A percentile compares a stretch with the other conserved stretches of the same genome.
These are phyloP conservation scores for Tapirus terrestris DNA, from an alignment of 2,113 vertebrate genomes.

Conservation along the genomic window DNA sequence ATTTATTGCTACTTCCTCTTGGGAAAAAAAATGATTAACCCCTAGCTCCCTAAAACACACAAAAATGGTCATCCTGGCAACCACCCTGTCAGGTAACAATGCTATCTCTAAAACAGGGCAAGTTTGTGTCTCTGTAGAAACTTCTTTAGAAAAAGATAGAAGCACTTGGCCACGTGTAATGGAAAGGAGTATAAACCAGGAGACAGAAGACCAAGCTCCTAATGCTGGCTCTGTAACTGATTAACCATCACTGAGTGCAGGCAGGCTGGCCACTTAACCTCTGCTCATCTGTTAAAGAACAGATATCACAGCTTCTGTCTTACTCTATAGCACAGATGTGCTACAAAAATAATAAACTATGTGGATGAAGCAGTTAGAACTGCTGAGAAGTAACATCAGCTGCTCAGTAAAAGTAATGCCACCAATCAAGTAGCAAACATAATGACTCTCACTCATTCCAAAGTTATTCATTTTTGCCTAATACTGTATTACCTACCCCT, in stretches of 20 bases:
- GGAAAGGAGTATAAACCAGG: background rate
- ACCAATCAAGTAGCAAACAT: background rate
- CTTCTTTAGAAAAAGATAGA: background rate
- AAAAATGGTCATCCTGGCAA: background rate
- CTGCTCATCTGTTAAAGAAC: conserved; percentile 43
- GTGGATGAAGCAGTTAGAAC: background rate
- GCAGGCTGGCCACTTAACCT: conserved; percentile 17
- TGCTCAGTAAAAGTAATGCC: background rate
- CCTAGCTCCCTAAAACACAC: conserved; percentile 33
- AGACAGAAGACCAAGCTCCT: conserved; percentile 22
- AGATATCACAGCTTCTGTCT: background rate
- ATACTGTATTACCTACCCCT: background rate
- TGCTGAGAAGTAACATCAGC: background rate
- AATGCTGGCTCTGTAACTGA: conserved; percentile 62
- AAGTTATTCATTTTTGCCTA: background rate
- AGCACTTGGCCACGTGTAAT: background rate
- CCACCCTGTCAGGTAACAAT: conserved; percentile 31
- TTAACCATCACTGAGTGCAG: conserved; percentile 36
- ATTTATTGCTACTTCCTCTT: conserved; percentile 71
- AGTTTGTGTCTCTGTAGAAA: background rate
- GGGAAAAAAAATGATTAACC: conserved; percentile 37
- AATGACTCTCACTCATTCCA: background rate
- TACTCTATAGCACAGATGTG: background rate
- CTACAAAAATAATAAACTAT: background rate
- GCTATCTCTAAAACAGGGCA: conserved; percentile 32